These are phyloP conservation scores for Nothoprocta pentlandii DNA, from an alignment of 2,113 vertebrate species.

Conservation along the genomic window DNA sequence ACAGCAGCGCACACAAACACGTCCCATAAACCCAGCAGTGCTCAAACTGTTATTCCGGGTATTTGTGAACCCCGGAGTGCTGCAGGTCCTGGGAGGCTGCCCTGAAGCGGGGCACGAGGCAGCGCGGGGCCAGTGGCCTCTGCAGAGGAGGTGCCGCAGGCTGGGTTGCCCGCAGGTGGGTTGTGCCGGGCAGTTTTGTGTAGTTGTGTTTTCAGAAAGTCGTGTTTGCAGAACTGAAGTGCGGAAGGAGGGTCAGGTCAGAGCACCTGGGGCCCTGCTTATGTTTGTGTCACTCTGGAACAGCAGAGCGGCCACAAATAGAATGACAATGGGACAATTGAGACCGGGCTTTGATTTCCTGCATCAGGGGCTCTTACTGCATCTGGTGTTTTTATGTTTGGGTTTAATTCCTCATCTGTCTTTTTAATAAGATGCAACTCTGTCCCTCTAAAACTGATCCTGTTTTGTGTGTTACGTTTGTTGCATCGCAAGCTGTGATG, in stretches of 20 bases:
- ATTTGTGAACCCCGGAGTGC: not conserved
- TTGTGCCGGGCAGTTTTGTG: not conserved
- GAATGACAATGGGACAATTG: not conserved
- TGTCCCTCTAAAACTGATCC: not conserved
- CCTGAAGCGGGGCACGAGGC: too few species aligned
- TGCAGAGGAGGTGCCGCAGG: not conserved
- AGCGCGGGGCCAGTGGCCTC: not conserved
- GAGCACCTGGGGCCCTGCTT: not conserved
- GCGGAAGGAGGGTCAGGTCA: too few species aligned
- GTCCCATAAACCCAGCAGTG: too few species aligned
- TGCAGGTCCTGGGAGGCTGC: not conserved
- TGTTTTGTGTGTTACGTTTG: too few species aligned
- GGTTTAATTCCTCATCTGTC: conserved; percentile 8
- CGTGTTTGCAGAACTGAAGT: not conserved
- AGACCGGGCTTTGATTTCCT: conserved; percentile 38
- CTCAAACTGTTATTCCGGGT: not conserved
- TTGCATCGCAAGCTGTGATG: not conserved
- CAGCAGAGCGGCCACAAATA: not conserved
- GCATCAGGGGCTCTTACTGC: not conserved
- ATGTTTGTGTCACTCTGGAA: not conserved
- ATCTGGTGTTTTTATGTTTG: conserved; percentile 23
- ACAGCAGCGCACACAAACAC: too few species aligned
- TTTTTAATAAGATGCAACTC: fast-evolving
- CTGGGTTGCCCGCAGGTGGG: not conserved
- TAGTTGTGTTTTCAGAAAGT: not conserved